Evolutionary conservation across 2,888 invertebrate species (phyloP).

Genomic region (Taphrorychus bicolor): DNA sequence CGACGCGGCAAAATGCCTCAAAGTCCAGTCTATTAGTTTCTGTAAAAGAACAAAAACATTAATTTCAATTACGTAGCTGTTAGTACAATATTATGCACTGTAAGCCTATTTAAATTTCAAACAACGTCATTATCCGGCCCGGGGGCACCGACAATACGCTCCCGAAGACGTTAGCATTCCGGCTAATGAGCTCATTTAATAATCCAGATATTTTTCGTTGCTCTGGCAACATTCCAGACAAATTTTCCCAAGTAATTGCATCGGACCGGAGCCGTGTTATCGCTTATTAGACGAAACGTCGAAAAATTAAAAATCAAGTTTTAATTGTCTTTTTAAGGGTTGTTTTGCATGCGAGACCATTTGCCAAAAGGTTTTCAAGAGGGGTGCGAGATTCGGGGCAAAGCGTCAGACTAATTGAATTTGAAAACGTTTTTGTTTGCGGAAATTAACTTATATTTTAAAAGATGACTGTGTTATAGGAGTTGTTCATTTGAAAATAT

Average conservation of each 20-base stretch:
- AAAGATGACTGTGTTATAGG: no score
- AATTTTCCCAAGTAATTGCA: background rate
- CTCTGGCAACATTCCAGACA: conserved; percentile 25
- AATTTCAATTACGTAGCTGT: no score
- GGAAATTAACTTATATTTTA: no score
- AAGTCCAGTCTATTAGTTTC: conserved; percentile 83
- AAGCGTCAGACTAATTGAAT: no score
- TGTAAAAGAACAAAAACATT: conserved; percentile 59
- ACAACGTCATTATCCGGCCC: conserved; percentile 2
- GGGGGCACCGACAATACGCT: background rate
- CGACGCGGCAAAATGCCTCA: conserved; percentile 82
- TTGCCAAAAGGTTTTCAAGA: background rate
- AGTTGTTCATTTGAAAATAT: no score
- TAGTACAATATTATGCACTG: no score
- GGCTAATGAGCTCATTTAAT: conserved; percentile 24
- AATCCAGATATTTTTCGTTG: conserved; percentile 16
- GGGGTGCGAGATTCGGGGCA: no score
- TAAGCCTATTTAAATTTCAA: conserved; percentile 1
- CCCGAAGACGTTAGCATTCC: conserved; percentile 4
- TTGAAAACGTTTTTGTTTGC: no score
- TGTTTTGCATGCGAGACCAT: background rate
- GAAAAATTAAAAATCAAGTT: background rate
- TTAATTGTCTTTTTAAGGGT: background rate
- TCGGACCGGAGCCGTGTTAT: background rate
- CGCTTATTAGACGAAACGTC: background rate